Percentiles rank a stretch among this genome's conserved stretches.
These are phyloP conservation scores for Brienomyrus longianalis DNA, from an alignment of 2,113 vertebrate species.

Conservation along the genomic window DNA sequence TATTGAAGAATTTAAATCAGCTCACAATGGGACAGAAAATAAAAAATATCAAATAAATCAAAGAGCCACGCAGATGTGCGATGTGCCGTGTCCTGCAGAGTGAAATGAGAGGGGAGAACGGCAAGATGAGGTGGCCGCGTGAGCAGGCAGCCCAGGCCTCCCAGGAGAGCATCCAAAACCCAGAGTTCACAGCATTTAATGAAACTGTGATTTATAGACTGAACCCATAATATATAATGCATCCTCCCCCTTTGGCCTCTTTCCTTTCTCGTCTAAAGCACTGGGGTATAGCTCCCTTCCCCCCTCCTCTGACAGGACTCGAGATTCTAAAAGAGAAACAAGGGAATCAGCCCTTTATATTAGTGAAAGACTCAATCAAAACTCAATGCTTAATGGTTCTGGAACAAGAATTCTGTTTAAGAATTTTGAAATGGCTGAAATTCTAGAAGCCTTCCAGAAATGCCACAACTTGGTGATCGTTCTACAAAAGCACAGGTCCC, in stretches of 20 bases:
- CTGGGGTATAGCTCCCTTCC: not conserved
- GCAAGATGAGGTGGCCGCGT: not conserved
- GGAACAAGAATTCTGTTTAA: not conserved
- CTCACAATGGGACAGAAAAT: not conserved
- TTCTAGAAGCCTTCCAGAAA: not conserved
- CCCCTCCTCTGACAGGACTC: not conserved
- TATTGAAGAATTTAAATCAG: not conserved
- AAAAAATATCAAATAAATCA: not conserved
- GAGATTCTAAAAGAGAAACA: not conserved
- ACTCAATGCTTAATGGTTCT: not conserved
- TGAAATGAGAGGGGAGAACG: not conserved
- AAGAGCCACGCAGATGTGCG: not conserved
- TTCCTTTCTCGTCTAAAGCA: not conserved
- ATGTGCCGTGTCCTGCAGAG: not conserved
- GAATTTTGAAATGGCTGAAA: not conserved
- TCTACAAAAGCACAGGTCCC: not conserved
- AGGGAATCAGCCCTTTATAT: not conserved
- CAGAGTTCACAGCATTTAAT: slow-evolving; percentile 10
- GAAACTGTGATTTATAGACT: slow-evolving; percentile 19
- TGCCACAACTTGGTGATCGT: not conserved
- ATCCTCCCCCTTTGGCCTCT: not conserved
- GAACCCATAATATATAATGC: slow-evolving; percentile 3
- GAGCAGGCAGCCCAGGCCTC: not conserved
- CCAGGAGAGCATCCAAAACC: not conserved
- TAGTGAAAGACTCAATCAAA: not conserved